Evolutionary conservation across 2,797 vertebrate species (phyloP).

Genomic region (Argyrosomus regius): DNA sequence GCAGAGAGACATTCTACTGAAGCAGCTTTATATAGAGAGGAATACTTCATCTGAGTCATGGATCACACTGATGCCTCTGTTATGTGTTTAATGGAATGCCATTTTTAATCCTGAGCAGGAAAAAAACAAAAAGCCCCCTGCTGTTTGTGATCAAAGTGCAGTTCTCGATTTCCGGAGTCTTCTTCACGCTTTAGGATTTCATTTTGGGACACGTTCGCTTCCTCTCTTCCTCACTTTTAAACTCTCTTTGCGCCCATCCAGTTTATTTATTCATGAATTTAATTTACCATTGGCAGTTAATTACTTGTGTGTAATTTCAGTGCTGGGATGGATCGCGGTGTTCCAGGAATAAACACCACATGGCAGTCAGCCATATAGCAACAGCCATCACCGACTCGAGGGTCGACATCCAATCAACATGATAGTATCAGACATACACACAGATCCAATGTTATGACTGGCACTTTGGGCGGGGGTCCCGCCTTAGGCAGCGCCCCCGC

Average conservation of each 20-base stretch:
- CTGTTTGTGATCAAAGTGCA: slow-evolving; percentile 52
- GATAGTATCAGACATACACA: slow-evolving; percentile 44
- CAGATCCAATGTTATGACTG: slow-evolving; percentile 68
- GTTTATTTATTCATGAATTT: slow-evolving; percentile 56
- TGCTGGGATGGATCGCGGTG: slow-evolving; percentile 22
- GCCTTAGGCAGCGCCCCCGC: slow-evolving; percentile 40
- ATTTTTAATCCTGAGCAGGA: not conserved
- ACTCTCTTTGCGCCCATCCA: slow-evolving; percentile 15
- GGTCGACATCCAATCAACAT: slow-evolving; percentile 56
- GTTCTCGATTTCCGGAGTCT: slow-evolving; percentile 7
- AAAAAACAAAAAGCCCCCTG: slow-evolving; percentile 20
- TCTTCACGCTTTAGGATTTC: slow-evolving; percentile 37
- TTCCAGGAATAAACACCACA: slow-evolving; percentile 54
- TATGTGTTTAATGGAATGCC: slow-evolving; percentile 7
- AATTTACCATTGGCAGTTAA: slow-evolving; percentile 57
- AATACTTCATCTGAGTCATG: slow-evolving; percentile 17
- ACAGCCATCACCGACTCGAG: slow-evolving; percentile 23
- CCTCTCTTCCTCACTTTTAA: slow-evolving; percentile 43
- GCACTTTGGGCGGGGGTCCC: slow-evolving; percentile 34
- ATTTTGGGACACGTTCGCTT: slow-evolving; percentile 24
- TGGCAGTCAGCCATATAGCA: slow-evolving; percentile 45
- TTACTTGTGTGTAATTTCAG: slow-evolving; percentile 45
- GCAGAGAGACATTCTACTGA: slow-evolving; percentile 28
- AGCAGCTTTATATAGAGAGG: slow-evolving; percentile 24
- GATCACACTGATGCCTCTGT: slow-evolving; percentile 15